A percentile compares a stretch with the other conserved stretches of the same genome.
phyloP scores from a whole-genome alignment of 2,888 invertebrate genomes.

The Dolichopus griseipennis region DNA sequence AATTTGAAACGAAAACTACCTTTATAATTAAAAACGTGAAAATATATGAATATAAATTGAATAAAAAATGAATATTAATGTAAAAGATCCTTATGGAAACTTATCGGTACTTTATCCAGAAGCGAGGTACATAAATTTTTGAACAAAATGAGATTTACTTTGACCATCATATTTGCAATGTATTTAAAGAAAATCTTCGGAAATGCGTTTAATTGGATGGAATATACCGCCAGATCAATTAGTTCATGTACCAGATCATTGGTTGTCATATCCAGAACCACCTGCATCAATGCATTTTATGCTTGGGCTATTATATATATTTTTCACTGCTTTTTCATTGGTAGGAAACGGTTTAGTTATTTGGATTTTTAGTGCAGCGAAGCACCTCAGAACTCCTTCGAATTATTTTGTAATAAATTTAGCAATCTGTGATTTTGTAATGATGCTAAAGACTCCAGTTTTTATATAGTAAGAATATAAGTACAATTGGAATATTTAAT shows the following conservation, averaged over 20 bases:
- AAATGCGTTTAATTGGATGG: slow-evolving; percentile 56
- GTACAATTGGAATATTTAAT: too few relatives aligned
- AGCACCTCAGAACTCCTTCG: slow-evolving; percentile 52
- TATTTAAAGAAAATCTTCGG: slow-evolving; percentile 28
- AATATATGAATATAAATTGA: too few relatives aligned
- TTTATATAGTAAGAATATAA: slow-evolving; percentile 30
- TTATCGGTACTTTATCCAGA: neutral
- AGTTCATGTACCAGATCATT: slow-evolving; percentile 69
- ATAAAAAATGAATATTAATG: too few relatives aligned
- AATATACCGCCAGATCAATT: slow-evolving; percentile 69
- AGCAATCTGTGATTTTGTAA: slow-evolving; percentile 73
- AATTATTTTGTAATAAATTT: slow-evolving; percentile 77
- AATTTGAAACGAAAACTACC: neutral
- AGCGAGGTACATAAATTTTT: neutral
- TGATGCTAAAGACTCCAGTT: slow-evolving; percentile 79
- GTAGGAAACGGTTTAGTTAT: slow-evolving; percentile 78
- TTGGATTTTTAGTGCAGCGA: slow-evolving; percentile 59
- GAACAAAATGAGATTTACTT: neutral
- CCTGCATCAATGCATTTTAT: slow-evolving; percentile 73
- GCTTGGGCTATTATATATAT: slow-evolving; percentile 65
- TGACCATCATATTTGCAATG: neutral
- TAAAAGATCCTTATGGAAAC: slow-evolving; percentile 12
- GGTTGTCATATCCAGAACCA: slow-evolving; percentile 71
- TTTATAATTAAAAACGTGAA: neutral
- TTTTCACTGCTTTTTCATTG: slow-evolving; percentile 62